These are phyloP conservation scores for Tenualosa ilisha DNA, from an alignment of 2,797 vertebrate species.

Conservation along the genomic window DNA sequence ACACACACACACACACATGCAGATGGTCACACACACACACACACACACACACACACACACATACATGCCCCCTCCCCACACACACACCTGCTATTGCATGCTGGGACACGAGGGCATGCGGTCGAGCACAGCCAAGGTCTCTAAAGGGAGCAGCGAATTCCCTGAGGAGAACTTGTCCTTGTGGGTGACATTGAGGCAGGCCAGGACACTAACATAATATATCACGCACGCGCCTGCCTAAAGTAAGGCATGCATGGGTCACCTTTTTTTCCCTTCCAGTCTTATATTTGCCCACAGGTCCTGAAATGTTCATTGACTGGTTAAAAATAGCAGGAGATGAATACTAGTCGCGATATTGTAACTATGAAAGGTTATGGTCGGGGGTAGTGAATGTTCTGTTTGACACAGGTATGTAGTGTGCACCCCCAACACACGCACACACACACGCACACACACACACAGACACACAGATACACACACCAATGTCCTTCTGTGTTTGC, in stretches of 20 bases:
- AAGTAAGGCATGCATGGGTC: constrained; percentile 66
- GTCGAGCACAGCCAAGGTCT: constrained; percentile 23
- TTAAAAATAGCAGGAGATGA: constrained; percentile 35
- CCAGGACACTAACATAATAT: constrained; percentile 66
- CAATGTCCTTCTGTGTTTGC: constrained; percentile 46
- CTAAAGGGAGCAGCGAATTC: constrained; percentile 45
- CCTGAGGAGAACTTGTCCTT: constrained; percentile 61
- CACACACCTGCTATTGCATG: neutral
- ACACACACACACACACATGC: neutral
- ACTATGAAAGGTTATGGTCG: constrained; percentile 17
- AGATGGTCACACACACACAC: neutral
- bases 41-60: neutral
- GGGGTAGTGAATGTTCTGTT: constrained; percentile 17
- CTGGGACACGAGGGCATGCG: neutral
- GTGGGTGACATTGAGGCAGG: constrained; percentile 69
- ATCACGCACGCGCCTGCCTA: constrained; percentile 66
- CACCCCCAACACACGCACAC: neutral
- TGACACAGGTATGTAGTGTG: constrained; percentile 7
- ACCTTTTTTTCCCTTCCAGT: constrained; percentile 47
- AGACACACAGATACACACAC: neutral
- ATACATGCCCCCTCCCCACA: neutral
- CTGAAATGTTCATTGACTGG: constrained; percentile 37
- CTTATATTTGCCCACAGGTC: constrained; percentile 33
- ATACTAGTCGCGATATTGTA: constrained; percentile 26
- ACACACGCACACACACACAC: constrained; percentile 15